Percentiles rank a stretch among this genome's conserved stretches.
These are phyloP conservation scores for Dolichopus griseipennis DNA, from an alignment of 2,888 invertebrate genomes.

Conservation along the genomic window DNA sequence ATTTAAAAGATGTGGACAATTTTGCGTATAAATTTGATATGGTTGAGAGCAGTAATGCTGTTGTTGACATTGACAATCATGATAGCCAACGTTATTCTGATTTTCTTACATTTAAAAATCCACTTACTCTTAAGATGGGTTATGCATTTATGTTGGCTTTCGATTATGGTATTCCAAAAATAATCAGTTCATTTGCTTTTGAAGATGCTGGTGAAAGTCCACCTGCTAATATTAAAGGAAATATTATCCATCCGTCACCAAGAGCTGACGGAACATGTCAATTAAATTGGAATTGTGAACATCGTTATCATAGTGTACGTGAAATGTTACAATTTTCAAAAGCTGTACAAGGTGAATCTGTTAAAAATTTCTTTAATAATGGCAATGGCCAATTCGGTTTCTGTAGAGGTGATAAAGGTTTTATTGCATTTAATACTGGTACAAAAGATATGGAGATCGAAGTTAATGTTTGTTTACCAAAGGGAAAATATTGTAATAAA, in stretches of 20 bases:
- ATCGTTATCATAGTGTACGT: conserved; percentile 65
- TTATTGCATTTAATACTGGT: conserved; percentile 16
- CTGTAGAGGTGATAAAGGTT: conserved; percentile 53
- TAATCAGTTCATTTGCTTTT: conserved; percentile 76
- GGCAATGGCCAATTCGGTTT: conserved; percentile 69
- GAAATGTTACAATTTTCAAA: conserved; percentile 65
- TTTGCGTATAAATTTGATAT: conserved; percentile 53
- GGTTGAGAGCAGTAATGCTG: conserved; percentile 47
- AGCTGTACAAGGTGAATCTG: conserved; percentile 47
- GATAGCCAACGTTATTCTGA: conserved; percentile 70
- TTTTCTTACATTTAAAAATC: conserved; percentile 42
- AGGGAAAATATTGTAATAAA: conserved; percentile 60
- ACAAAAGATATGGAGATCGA: conserved; percentile 45
- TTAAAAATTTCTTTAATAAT: conserved; percentile 65
- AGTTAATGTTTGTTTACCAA: conserved; percentile 47
- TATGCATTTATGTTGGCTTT: conserved; percentile 59
- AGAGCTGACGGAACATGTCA: conserved; percentile 50
- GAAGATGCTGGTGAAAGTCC: conserved; percentile 43
- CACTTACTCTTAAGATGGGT: conserved; percentile 43
- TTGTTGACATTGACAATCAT: conserved; percentile 76
- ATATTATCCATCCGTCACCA: conserved; percentile 48
- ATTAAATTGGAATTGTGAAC: conserved; percentile 70
- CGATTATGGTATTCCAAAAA: conserved; percentile 62
- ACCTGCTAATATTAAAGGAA: conserved; percentile 44
- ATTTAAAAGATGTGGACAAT: conserved; percentile 41